phyloP scores from a whole-genome alignment of 2,797 vertebrate genomes.

The Pterois miles region DNA sequence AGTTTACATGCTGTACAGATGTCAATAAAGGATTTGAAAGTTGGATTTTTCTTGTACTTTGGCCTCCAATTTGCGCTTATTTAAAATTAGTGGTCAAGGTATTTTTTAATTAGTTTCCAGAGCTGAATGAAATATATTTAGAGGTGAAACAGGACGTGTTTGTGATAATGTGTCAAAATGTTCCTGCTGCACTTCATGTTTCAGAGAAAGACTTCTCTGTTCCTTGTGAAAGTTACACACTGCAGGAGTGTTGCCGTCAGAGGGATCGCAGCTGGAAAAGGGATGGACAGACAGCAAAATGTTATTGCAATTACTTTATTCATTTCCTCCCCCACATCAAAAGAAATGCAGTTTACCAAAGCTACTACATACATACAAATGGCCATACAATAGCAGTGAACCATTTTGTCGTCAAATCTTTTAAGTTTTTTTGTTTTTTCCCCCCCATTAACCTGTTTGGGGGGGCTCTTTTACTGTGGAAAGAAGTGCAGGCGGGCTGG shows the following conservation, averaged over 20 bases:
- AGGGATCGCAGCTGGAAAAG: background rate
- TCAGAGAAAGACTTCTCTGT: slow-evolving; percentile 27
- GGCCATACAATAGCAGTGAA: slow-evolving; percentile 79
- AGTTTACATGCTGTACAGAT: background rate
- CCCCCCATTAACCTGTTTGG: slow-evolving; percentile 14
- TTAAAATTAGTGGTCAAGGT: background rate
- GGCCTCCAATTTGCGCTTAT: no score
- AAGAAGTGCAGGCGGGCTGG: slow-evolving; percentile 62
- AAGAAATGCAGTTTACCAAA: slow-evolving; percentile 84
- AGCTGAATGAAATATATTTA: background rate
- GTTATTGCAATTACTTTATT: slow-evolving; percentile 94
- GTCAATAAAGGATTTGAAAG: no score
- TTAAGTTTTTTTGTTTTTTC: slow-evolving; percentile 15
- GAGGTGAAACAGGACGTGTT: slow-evolving; percentile 21
- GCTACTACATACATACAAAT: slow-evolving; percentile 87
- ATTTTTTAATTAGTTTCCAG: background rate
- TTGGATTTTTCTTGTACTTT: no score
- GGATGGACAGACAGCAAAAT: slow-evolving; percentile 10
- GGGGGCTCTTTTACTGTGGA: slow-evolving; percentile 62
- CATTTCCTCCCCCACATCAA: slow-evolving; percentile 79
- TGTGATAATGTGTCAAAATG: slow-evolving; percentile 30
- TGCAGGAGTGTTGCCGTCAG: background rate
- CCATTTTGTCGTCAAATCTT: slow-evolving; percentile 62
- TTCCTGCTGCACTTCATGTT: slow-evolving; percentile 10
- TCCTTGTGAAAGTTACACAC: slow-evolving; percentile 22